A percentile compares a stretch with the other conserved stretches of the same genome.
phyloP scores from a whole-genome alignment of 2,888 invertebrate species.

The Hermodice carunculata region DNA sequence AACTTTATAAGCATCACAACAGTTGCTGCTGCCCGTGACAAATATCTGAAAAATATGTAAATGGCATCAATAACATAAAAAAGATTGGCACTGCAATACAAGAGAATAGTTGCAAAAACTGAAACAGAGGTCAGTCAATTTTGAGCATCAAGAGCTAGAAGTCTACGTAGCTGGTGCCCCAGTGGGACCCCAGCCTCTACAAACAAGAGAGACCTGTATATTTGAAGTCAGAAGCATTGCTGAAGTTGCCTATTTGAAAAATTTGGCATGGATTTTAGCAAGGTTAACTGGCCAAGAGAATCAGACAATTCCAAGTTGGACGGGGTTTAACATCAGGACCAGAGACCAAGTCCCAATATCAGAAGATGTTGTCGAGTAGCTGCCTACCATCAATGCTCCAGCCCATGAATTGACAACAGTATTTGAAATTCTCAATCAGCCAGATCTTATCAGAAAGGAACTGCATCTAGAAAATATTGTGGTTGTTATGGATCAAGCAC shows the following conservation, averaged over 20 bases:
- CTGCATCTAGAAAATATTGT: slow-evolving; percentile 27
- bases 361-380: slow-evolving; percentile 27
- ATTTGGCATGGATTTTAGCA: slow-evolving; percentile 23
- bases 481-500: slow-evolving; percentile 38
- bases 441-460: slow-evolving; percentile 21
- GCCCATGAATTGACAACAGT: slow-evolving; percentile 37
- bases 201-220: neutral
- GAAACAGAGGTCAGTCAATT: too few species aligned
- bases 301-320: slow-evolving; percentile 35
- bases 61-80: too few species aligned
- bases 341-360: slow-evolving; percentile 9
- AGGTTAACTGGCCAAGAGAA: slow-evolving; percentile 15
- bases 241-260: slow-evolving; percentile 15
- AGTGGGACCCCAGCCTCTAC: slow-evolving; percentile 20
- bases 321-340: slow-evolving; percentile 36
- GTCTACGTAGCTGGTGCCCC: slow-evolving; percentile 23
- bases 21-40: too few species aligned
- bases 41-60: too few species aligned
- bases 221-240: neutral
- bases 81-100: too few species aligned
- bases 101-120: too few species aligned
- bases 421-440: slow-evolving; percentile 30
- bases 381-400: slow-evolving; percentile 36
- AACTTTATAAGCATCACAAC: too few species aligned
- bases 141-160: too few species aligned